phyloP scores from a whole-genome alignment of 2,113 vertebrate genomes.

The Jacana jacana region DNA sequence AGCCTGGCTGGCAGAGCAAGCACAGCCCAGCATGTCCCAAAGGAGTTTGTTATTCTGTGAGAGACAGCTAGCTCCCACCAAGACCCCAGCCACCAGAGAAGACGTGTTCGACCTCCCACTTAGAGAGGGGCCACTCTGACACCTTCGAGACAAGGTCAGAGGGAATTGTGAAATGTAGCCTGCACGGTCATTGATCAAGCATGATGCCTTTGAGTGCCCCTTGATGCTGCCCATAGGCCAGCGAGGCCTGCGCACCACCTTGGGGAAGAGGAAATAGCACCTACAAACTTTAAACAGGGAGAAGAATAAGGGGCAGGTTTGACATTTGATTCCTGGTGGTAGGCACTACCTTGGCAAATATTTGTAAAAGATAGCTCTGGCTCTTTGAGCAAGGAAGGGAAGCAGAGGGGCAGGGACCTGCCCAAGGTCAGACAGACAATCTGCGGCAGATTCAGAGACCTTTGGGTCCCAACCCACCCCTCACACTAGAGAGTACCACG shows the following conservation, averaged over 20 bases:
- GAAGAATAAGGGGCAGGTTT: constrained; percentile 2
- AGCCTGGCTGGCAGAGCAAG: background rate
- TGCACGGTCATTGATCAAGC: rapidly evolving
- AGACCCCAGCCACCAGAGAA: background rate
- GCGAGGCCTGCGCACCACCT: background rate
- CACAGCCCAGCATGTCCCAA: background rate
- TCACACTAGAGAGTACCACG: rapidly evolving
- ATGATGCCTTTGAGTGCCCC: background rate
- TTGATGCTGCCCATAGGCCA: background rate
- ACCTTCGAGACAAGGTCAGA: background rate
- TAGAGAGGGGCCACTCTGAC: background rate
- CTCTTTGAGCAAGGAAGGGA: background rate
- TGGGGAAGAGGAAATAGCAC: background rate
- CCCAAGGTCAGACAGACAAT: constrained; percentile 14
- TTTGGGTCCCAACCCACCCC: background rate
- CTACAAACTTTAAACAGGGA: background rate
- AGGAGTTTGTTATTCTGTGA: background rate
- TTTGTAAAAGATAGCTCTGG: constrained; percentile 20
- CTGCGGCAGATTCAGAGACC: background rate
- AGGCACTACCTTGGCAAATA: constrained; percentile 46
- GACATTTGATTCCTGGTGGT: background rate
- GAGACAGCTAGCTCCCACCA: background rate
- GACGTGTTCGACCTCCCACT: background rate
- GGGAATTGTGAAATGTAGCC: background rate
- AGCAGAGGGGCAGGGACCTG: background rate